phyloP scores from a whole-genome alignment of 2,113 vertebrate species.

The Phylloscopus trochiloides region DNA sequence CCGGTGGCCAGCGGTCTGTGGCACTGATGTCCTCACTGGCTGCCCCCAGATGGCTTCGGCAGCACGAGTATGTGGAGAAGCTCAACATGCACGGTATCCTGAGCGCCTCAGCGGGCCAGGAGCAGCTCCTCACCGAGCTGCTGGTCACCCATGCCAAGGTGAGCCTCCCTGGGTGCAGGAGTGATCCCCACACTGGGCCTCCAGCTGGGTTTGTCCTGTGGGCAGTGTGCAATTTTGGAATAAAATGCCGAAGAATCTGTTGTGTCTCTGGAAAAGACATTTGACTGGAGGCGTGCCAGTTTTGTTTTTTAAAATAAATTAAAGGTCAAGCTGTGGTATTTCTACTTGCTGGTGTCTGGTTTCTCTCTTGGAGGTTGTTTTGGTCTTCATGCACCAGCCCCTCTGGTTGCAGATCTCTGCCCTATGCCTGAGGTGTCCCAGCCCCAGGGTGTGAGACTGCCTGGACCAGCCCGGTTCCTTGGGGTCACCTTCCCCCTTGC shows the following conservation, averaged over 20 bases:
- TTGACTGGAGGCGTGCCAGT: neutral
- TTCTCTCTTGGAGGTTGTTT: neutral
- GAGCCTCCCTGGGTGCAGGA: neutral
- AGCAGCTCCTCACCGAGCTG: conserved; percentile 88
- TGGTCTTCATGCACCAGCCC: rapidly evolving
- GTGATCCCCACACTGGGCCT: rapidly evolving
- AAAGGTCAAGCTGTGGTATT: neutral
- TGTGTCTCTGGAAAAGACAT: rapidly evolving
- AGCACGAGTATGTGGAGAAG: conserved; percentile 90
- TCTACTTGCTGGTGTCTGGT: neutral
- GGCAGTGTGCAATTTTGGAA: neutral
- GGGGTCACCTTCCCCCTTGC: neutral
- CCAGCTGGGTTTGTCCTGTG: neutral
- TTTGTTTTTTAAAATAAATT: neutral
- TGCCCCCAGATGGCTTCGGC: conserved; percentile 85
- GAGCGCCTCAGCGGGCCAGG: conserved; percentile 77
- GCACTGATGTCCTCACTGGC: neutral
- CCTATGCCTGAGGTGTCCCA: rapidly evolving
- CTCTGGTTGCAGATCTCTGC: rapidly evolving
- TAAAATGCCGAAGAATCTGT: neutral
- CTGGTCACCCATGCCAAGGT: conserved; percentile 88
- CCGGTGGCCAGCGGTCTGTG: rapidly evolving
- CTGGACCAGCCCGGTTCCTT: neutral
- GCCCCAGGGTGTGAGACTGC: neutral
- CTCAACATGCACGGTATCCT: conserved; percentile 94